Evolutionary conservation across 2,888 invertebrate species (phyloP).

Genomic region (Yponomeuta malinellus): DNA sequence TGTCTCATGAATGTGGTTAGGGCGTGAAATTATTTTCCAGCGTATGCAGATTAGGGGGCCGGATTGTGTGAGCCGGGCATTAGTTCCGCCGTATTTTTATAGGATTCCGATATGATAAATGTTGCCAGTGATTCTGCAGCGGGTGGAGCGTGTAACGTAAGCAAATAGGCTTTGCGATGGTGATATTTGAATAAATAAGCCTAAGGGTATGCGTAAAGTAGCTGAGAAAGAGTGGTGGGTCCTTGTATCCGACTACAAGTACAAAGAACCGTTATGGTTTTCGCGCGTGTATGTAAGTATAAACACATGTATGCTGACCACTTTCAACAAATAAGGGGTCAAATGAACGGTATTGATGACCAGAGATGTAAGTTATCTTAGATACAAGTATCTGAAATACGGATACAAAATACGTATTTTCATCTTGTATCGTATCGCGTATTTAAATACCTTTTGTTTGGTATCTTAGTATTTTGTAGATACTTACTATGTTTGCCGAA

Average conservation of each 20-base stretch:
- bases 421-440: no score
- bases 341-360: no score
- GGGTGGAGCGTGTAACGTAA: conserved; percentile 69
- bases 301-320: no score
- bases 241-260: neutral
- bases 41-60: conserved; percentile 69
- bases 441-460: no score
- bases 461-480: no score
- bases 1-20: conserved; percentile 50
- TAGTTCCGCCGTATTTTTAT: conserved; percentile 73
- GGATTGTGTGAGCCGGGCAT: conserved; percentile 38
- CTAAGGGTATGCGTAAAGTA: neutral
- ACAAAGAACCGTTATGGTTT: neutral
- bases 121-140: conserved; percentile 57
- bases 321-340: no score
- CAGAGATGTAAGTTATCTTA: no score
- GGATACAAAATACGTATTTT: no score
- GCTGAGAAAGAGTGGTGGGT: neutral
- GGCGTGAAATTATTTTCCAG: conserved; percentile 74
- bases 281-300: neutral
- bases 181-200: conserved; percentile 21
- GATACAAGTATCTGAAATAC: no score
- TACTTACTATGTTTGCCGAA: no score
- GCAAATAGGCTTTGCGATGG: conserved; percentile 50
- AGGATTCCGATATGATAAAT: conserved; percentile 71